Conservation (phyloP, 2,113 vertebrate genomes). For the Prunella fulvescens region DNA sequence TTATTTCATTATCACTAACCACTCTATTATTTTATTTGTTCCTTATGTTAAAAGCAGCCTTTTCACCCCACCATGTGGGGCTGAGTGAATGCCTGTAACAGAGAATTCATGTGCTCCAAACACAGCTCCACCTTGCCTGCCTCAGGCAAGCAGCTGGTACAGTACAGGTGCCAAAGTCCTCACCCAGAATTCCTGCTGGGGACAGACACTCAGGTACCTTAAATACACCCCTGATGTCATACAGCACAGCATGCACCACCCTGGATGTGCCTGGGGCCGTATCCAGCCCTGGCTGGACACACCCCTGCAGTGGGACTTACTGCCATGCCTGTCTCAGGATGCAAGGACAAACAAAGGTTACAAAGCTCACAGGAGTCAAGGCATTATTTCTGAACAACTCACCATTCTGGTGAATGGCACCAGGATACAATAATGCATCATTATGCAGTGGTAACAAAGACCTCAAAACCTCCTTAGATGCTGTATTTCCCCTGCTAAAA, state of each 20-base stretch:
- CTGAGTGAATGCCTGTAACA: not conserved
- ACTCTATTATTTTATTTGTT: not conserved
- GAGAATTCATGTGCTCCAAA: rapidly evolving
- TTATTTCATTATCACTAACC: not conserved
- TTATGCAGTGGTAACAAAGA: not conserved
- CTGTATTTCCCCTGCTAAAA: not conserved
- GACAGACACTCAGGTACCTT: not conserved
- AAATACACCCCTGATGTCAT: not conserved
- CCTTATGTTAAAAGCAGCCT: not conserved
- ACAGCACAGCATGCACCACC: rapidly evolving
- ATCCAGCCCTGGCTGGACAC: not conserved
- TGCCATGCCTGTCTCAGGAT: rapidly evolving
- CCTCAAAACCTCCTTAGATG: not conserved
- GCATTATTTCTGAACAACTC: not conserved
- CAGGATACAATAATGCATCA: not conserved
- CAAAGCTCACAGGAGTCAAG: not conserved
- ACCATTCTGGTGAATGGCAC: not conserved
- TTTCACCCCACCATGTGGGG: not conserved
- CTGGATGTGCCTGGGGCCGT: not conserved
- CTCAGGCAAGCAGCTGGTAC: not conserved
- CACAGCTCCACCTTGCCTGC: not conserved
- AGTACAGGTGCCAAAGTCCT: not conserved
- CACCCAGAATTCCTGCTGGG: not conserved
- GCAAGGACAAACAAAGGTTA: not conserved
- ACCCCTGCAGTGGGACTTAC: not conserved